phyloP scores from a whole-genome alignment of 2,113 vertebrate genomes.

The Vulpes ferrilata region DNA sequence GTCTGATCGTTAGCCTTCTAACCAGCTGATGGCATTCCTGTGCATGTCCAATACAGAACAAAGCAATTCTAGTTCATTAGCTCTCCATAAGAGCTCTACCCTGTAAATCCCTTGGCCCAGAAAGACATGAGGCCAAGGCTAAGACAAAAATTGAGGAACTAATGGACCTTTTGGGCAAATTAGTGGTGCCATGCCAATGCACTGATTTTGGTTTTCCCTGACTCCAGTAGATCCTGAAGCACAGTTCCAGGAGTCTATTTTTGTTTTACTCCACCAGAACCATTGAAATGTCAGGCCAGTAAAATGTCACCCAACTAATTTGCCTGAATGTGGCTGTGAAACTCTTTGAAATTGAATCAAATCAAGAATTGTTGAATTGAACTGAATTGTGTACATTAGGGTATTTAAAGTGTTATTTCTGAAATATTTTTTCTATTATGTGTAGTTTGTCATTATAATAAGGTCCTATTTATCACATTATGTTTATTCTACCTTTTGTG shows the following conservation, averaged over 20 bases:
- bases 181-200: neutral
- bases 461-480: neutral
- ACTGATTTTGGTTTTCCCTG: neutral
- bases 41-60: neutral
- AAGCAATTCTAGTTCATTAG: neutral
- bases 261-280: neutral
- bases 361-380: neutral
- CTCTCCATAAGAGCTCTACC: neutral
- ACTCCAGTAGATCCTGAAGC: neutral
- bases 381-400: neutral
- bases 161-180: neutral
- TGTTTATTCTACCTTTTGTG: neutral
- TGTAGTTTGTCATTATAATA: neutral
- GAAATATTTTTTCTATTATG: neutral
- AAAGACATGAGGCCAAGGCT: conserved; percentile 7
- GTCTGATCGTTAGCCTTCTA: neutral
- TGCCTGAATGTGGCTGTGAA: conserved; percentile 24
- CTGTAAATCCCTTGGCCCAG: neutral
- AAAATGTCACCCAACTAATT: conserved; percentile 41
- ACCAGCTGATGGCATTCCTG: neutral
- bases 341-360: neutral
- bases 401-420: neutral
- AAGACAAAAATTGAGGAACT: conserved; percentile 7
- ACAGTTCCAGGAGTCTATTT: neutral
- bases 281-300: neutral